A percentile compares a stretch with the other conserved stretches of the same genome.
These are phyloP conservation scores for Montipora capricornis DNA, from an alignment of 64 coral and sea anemone genomes.

Conservation along the genomic window DNA sequence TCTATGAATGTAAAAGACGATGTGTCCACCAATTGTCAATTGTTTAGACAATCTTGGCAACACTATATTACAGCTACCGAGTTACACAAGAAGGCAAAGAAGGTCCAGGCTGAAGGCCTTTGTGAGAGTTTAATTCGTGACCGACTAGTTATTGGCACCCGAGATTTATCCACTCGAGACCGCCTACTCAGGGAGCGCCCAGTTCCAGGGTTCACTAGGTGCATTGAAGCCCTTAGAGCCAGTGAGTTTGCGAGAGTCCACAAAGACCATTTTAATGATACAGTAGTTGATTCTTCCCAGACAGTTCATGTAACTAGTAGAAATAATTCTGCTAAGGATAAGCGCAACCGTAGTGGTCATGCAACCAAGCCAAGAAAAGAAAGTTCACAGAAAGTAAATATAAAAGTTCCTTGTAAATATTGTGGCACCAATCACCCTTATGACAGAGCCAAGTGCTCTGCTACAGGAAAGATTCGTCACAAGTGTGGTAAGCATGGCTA, in stretches of 20 bases:
- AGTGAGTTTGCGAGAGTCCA: neutral
- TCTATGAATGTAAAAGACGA: neutral
- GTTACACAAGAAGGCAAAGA: conserved; percentile 38
- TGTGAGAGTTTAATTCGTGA: neutral
- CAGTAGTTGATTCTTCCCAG: neutral
- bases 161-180: neutral
- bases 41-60: conserved; percentile 56
- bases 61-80: conserved; percentile 52
- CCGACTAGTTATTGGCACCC: conserved; percentile 19
- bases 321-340: neutral
- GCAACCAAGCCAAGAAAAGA: neutral
- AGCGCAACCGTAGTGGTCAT: neutral
- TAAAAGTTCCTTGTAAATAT: neutral
- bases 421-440: neutral
- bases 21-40: conserved; percentile 57
- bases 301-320: neutral
- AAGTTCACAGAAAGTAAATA: neutral
- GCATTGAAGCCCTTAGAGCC: neutral
- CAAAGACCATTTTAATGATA: conserved; percentile 22
- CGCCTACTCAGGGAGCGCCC: conserved; percentile 13
- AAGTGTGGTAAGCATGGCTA: neutral
- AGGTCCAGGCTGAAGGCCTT: conserved; percentile 1
- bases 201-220: neutral
- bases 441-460: neutral
- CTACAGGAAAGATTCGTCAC: neutral